Percentiles rank a stretch among this genome's conserved stretches.
Evolutionary conservation across 2,888 invertebrate genomes (phyloP).

Genomic region (Metallyticus violacea): DNA sequence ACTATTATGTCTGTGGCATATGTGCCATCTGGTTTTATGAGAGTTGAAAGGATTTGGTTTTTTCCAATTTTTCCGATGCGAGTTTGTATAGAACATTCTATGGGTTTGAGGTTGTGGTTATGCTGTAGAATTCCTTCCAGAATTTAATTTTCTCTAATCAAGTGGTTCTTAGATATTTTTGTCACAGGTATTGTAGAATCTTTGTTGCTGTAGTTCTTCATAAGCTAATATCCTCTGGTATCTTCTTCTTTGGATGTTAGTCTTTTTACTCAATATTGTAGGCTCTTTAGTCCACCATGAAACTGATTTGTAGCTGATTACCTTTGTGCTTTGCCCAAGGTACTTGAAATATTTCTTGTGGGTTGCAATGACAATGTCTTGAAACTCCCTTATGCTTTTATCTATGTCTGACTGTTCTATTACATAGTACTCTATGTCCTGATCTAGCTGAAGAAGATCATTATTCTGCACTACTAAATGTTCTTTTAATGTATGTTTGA

Average conservation of each 20-base stretch:
- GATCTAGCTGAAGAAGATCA: no score
- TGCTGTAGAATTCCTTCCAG: not conserved
- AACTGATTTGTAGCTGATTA: not conserved
- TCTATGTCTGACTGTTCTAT: no score
- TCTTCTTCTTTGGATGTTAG: not conserved
- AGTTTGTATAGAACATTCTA: not conserved
- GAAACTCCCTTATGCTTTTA: not conserved
- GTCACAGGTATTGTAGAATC: not conserved
- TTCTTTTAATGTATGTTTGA: no score
- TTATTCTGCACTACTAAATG: no score
- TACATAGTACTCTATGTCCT: no score
- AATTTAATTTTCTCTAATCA: not conserved
- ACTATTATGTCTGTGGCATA: not conserved
- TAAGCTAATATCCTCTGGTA: not conserved
- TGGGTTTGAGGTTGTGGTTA: not conserved
- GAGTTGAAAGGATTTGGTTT: not conserved
- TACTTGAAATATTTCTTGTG: not conserved
- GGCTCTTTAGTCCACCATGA: not conserved
- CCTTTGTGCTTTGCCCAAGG: not conserved
- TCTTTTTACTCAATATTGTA: not conserved
- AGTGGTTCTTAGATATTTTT: not conserved
- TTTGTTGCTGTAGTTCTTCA: not conserved
- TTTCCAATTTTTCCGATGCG: not conserved
- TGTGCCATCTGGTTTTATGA: not conserved
- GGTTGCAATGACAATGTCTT: not conserved